These are phyloP conservation scores for Danio rerio DNA, from an alignment of 2,113 vertebrate genomes.

Conservation along the genomic window GRCz12tu NC_133180.1:22629501-22630000, in stretches of 20 bases:
- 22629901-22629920: background rate
- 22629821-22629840: background rate
- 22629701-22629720: background rate
- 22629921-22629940: background rate
- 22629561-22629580: background rate
- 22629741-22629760: accelerated
- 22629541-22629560: background rate
- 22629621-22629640: background rate
- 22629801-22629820: background rate
- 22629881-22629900: background rate
- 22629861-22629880: background rate
- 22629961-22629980: no score
- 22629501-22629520: background rate
- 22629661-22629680: background rate
- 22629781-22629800: no score
- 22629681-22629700: background rate
- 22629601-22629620: background rate
- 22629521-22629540: background rate
- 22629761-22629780: background rate
- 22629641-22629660: background rate
- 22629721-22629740: background rate
- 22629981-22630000: no score
- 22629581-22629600: background rate
- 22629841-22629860: background rate
- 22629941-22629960: background rate